Percentiles rank a stretch among this genome's conserved stretches.
Evolutionary conservation across 2,888 invertebrate species (phyloP).

Genomic region (Eledona agricola): DNA sequence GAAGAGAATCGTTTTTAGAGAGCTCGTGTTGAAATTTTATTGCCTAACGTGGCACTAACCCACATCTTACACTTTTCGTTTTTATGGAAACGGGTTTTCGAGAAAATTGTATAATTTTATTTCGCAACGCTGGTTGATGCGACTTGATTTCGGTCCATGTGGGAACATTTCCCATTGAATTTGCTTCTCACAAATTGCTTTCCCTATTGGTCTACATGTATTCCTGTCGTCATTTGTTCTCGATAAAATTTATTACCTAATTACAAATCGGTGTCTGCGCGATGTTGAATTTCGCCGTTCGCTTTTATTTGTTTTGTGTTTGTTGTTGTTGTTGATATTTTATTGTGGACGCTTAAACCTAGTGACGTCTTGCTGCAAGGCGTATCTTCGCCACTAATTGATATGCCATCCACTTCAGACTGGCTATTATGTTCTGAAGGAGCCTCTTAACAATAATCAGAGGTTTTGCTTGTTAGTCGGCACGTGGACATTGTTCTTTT

Average conservation of each 20-base stretch:
- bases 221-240: conserved; percentile 63
- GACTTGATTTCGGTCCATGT: conserved; percentile 9
- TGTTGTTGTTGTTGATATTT: conserved; percentile 36
- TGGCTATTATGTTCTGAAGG: conserved; percentile 46
- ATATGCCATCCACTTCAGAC: conserved; percentile 40
- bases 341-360: conserved; percentile 23
- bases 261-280: conserved; percentile 60
- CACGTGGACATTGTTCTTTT: conserved; percentile 48
- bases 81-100: too few species aligned
- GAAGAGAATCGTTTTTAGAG: too few species aligned
- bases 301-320: conserved; percentile 55
- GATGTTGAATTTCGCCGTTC: conserved; percentile 48
- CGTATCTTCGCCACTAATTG: conserved; percentile 24
- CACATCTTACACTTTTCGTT: too few species aligned
- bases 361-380: background rate
- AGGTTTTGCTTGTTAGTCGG: conserved; percentile 32
- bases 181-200: conserved; percentile 62
- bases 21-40: too few species aligned
- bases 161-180: conserved; percentile 42
- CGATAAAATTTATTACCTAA: conserved; percentile 60
- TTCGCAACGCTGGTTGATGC: conserved; percentile 1
- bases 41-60: too few species aligned
- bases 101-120: too few species aligned
- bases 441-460: conserved; percentile 35
- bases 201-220: conserved; percentile 62